Evolutionary conservation across 1,140 invertebrate genomes (phyloP).

Genomic region (Brachionus paranguensis): DNA sequence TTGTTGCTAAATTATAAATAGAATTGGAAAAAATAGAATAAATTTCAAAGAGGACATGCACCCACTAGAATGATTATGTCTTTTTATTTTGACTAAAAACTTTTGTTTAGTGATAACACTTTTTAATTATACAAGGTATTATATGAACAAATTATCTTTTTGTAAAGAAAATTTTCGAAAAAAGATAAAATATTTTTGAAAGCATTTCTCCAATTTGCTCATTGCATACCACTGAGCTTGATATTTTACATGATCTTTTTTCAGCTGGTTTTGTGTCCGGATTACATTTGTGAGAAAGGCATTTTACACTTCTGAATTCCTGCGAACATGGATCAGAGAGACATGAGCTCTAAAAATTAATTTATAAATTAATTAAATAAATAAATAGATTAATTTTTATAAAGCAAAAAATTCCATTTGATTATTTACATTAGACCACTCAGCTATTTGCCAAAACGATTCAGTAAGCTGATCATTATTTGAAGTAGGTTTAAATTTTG

Average conservation of each 20-base stretch:
- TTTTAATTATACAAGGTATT: not conserved
- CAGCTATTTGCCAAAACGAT: not conserved
- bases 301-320: not conserved
- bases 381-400: no score
- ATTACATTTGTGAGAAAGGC: not conserved
- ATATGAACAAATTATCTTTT: not conserved
- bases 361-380: no score
- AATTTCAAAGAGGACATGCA: not conserved
- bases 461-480: not conserved
- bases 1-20: not conserved
- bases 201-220: not conserved
- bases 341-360: not conserved
- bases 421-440: not conserved
- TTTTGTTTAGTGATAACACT: not conserved
- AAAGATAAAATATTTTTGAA: not conserved
- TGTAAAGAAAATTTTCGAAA: not conserved
- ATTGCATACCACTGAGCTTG: not conserved
- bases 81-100: not conserved
- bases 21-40: not conserved
- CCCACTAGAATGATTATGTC: slow-evolving; percentile 7
- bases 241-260: not conserved
- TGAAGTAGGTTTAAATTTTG: not conserved
- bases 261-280: not conserved
- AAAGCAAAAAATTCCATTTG: not conserved
- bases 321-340: not conserved